Conservation (phyloP, 1,140 invertebrate species). For the Drosophila eugracilis region DNA sequence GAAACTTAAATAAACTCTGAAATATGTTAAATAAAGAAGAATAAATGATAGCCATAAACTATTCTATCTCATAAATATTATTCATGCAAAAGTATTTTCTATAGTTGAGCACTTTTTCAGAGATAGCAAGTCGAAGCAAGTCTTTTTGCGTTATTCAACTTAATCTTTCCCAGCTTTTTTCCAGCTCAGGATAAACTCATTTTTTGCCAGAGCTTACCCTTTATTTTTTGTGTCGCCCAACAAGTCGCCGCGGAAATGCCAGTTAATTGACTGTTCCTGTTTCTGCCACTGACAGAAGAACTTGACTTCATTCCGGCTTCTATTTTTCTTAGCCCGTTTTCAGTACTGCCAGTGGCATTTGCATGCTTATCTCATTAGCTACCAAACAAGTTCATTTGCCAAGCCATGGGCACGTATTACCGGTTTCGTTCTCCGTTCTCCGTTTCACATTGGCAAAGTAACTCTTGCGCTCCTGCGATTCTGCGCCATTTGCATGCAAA, state of each 20-base stretch:
- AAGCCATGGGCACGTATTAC: conserved; percentile 47
- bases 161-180: not conserved
- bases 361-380: conserved; percentile 78
- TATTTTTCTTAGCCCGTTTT: conserved; percentile 25
- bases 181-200: not conserved
- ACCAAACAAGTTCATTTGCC: conserved; percentile 78
- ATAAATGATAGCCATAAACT: not conserved
- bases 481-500: conserved; percentile 70
- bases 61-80: not conserved
- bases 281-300: conserved; percentile 33
- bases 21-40: not conserved
- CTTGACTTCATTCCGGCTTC: conserved; percentile 24
- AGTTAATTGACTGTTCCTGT: conserved; percentile 63
- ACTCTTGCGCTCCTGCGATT: too few species aligned
- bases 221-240: conserved; percentile 12
- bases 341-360: conserved; percentile 44
- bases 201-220: conserved; percentile 24
- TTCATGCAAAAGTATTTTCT: not conserved
- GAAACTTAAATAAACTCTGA: not conserved
- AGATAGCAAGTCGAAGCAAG: not conserved
- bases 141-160: conserved; percentile 2
- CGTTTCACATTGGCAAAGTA: conserved; percentile 53
- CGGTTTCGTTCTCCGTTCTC: conserved; percentile 13
- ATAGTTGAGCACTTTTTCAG: not conserved
- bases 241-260: conserved; percentile 39